Base-by-base conservation (phyloP, 2,797 vertebrate genomes). In the Anisognathus igniventris region DNA sequence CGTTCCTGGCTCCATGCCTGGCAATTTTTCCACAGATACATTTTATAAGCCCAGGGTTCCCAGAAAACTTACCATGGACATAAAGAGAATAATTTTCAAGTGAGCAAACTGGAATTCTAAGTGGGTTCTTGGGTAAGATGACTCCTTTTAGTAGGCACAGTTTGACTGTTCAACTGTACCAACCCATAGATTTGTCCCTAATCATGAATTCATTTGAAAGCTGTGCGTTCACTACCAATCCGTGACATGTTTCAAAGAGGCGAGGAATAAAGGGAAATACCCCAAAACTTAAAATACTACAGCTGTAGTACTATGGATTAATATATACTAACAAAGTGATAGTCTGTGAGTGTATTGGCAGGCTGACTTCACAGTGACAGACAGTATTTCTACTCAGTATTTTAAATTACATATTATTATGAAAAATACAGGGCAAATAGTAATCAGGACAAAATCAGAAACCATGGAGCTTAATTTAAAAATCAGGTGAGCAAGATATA, bases 1-100 rank as follows among this genome's bases (percentile, higher is more conserved):
- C 1, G 5, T 67, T 62, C 7, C 40, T n/a, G 19, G 14, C 12
- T 6, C 0, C 27, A 3, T 1, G 2, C 10, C 58, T 54, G 33
- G 30, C 10, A 6, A 0, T n/a, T 62, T 22, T 33, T 30, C 31
- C 6, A 14, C 19, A 12, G 6, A 9, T 44, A 5, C 1, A 3
- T 56, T 68, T 68, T 48, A 19, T 9, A 65, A 78, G 20, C 22
- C 1, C 15, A n/a, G 11, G 21, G 4, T 25, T 90, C 30, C 54
- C 57, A 51, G 62, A 50, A 61, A 18, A 40, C 23, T 48, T 56
- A 16, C 9, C 1, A 2, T 44, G 18, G 40, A 21, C 12, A 5
- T 37, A 50, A 39, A 84, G 14, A 54, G 7, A 68, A 16, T 21
- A 1, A 33, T 68, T 40, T 83, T 72, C 12, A 62, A 73, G 24